Conservation (phyloP, 2,888 invertebrate genomes). For the Epinotia demarniana region DNA sequence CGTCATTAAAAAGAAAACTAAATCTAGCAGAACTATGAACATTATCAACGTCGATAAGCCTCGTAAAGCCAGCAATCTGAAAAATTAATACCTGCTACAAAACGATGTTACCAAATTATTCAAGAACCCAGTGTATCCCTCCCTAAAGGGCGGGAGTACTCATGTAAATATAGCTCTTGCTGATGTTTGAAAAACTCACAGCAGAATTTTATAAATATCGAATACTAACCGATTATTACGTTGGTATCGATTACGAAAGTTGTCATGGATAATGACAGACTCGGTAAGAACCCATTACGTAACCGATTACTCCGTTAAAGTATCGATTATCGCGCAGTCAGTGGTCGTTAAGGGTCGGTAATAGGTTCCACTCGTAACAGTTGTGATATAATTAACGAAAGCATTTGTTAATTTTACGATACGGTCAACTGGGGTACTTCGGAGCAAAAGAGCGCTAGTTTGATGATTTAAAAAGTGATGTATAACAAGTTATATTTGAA, state of each 20-base stretch:
- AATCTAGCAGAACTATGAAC: too few relatives aligned
- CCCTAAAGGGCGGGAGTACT: slow-evolving; percentile 2
- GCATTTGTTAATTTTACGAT: not conserved
- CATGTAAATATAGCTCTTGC: slow-evolving; percentile 27
- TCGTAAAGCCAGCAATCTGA: too few relatives aligned
- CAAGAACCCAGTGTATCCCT: slow-evolving; percentile 17
- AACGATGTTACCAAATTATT: not conserved
- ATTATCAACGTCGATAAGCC: too few relatives aligned
- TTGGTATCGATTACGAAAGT: slow-evolving; percentile 3
- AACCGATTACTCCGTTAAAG: slow-evolving; percentile 23
- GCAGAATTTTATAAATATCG: slow-evolving; percentile 28
- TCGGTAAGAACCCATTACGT: slow-evolving; percentile 22
- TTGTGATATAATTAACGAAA: slow-evolving; percentile 2
- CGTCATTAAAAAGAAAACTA: too few relatives aligned
- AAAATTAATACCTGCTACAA: too few relatives aligned
- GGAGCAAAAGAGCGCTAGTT: too few relatives aligned
- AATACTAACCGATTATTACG: slow-evolving; percentile 19
- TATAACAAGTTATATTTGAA: too few relatives aligned
- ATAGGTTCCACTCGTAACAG: not conserved
- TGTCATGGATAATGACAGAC: slow-evolving; percentile 11
- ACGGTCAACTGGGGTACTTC: too few relatives aligned
- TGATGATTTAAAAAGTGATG: too few relatives aligned
- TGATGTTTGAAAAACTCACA: slow-evolving; percentile 29
- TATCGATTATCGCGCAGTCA: slow-evolving; percentile 7
- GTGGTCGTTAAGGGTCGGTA: slow-evolving; percentile 14